These are phyloP conservation scores for Hypselothyrea guttata DNA, from an alignment of 2,888 invertebrate genomes.

Conservation along the genomic window DNA sequence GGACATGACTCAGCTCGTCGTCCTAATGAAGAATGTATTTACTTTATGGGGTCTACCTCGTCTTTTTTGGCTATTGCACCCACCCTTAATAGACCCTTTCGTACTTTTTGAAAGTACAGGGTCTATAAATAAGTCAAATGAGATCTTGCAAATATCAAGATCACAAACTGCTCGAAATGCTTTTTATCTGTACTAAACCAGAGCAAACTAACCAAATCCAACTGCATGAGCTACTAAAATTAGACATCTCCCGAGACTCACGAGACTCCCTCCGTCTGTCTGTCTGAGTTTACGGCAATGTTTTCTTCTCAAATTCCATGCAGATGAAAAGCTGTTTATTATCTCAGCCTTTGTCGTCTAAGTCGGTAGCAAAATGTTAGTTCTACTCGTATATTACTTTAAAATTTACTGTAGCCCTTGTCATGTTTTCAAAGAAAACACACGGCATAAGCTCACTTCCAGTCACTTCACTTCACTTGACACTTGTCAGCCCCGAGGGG, in stretches of 20 bases:
- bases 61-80: too few species aligned
- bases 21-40: too few species aligned
- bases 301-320: conserved; percentile 49
- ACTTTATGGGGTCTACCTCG: too few species aligned
- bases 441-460: conserved; percentile 24
- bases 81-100: too few species aligned
- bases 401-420: conserved; percentile 39
- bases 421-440: conserved; percentile 33
- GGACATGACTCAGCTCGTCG: too few species aligned
- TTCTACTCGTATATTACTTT: conserved; percentile 39
- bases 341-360: conserved; percentile 34
- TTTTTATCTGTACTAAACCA: conserved; percentile 46
- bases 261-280: neutral
- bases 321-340: conserved; percentile 61
- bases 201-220: conserved; percentile 50
- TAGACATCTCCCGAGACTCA: conserved; percentile 60
- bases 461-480: too few species aligned
- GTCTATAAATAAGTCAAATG: too few species aligned
- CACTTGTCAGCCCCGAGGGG: conserved; percentile 42
- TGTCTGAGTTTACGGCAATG: conserved; percentile 37
- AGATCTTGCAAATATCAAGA: conserved; percentile 53
- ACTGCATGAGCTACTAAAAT: conserved; percentile 52
- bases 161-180: conserved; percentile 32
- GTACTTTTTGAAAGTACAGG: too few species aligned
- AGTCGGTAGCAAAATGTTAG: conserved; percentile 36